Percentiles rank a stretch among this genome's conserved stretches.
phyloP scores from a whole-genome alignment of 2,888 invertebrate species.

The Sceliomorpha sp. region DNA sequence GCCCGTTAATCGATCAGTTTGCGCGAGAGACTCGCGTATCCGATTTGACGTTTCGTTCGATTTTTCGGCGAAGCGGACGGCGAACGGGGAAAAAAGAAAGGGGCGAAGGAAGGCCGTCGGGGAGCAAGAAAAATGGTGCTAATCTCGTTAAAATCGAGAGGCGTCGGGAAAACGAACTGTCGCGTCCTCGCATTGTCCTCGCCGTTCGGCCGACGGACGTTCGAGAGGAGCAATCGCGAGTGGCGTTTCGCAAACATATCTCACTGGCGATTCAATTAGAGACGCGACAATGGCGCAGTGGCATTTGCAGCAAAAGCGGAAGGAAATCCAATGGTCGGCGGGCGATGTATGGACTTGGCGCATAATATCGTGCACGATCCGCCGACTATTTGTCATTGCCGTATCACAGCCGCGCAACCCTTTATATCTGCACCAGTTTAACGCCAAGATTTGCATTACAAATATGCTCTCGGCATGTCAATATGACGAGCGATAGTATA shows the following conservation, averaged over 20 bases:
- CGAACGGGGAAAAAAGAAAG: background rate
- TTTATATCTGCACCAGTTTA: conserved; percentile 61
- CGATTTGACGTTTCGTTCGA: too few relatives aligned
- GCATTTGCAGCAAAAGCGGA: conserved; percentile 66
- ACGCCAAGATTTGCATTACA: conserved; percentile 75
- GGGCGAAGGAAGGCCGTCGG: background rate
- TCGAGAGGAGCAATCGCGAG: background rate
- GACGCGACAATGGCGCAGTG: conserved; percentile 55
- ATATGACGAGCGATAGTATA: conserved; percentile 60
- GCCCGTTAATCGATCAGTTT: too few relatives aligned
- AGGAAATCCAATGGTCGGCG: conserved; percentile 69
- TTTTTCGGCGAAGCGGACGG: background rate
- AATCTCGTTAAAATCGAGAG: background rate
- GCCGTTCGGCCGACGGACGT: conserved; percentile 10
- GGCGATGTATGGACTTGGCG: conserved; percentile 65
- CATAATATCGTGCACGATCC: conserved; percentile 63
- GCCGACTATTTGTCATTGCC: conserved; percentile 69
- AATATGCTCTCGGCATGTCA: conserved; percentile 69
- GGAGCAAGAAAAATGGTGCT: conserved; percentile 10
- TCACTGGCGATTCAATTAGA: conserved; percentile 56
- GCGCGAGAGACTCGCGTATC: too few relatives aligned
- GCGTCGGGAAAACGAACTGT: conserved; percentile 2
- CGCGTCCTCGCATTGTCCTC: conserved; percentile 34
- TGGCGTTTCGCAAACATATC: conserved; percentile 18
- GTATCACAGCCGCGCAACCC: conserved; percentile 60